A percentile compares a stretch with the other conserved stretches of the same genome.
These are phyloP conservation scores for Cynaeus angustus DNA, from an alignment of 2,888 invertebrate genomes.

Conservation along the genomic window DNA sequence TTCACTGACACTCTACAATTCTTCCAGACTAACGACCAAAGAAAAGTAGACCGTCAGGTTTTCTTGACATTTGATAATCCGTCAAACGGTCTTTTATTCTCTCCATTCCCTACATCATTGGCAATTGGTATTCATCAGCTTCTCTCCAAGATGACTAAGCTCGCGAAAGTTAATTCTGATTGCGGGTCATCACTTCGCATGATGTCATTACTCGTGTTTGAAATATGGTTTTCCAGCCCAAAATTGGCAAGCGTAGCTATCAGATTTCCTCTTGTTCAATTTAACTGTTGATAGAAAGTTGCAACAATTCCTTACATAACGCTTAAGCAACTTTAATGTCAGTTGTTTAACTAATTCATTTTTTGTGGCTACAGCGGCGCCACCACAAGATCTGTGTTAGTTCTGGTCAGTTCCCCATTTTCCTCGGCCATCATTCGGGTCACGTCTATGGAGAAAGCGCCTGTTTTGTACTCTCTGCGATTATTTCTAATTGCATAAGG, in stretches of 20 bases:
- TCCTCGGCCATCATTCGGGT: conserved; percentile 10
- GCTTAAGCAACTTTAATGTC: neutral
- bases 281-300: neutral
- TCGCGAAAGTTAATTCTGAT: conserved; percentile 20
- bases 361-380: neutral
- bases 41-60: too few species aligned
- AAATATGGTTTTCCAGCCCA: neutral
- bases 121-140: conserved; percentile 7
- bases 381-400: neutral
- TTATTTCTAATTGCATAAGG: conserved; percentile 19
- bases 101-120: neutral
- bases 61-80: neutral
- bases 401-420: conserved; percentile 5
- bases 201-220: conserved; percentile 15
- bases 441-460: conserved; percentile 11
- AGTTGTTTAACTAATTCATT: neutral
- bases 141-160: conserved; percentile 18
- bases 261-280: neutral
- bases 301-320: conserved; percentile 6
- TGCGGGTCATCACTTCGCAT: conserved; percentile 20
- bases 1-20: conserved; percentile 1
- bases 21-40: neutral
- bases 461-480: conserved; percentile 1
- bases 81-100: neutral
- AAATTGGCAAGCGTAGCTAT: neutral